Percentiles rank a stretch among this genome's conserved stretches.
Conservation (phyloP, 2,113 vertebrate genomes). For the Gambusia affinis region DNA sequence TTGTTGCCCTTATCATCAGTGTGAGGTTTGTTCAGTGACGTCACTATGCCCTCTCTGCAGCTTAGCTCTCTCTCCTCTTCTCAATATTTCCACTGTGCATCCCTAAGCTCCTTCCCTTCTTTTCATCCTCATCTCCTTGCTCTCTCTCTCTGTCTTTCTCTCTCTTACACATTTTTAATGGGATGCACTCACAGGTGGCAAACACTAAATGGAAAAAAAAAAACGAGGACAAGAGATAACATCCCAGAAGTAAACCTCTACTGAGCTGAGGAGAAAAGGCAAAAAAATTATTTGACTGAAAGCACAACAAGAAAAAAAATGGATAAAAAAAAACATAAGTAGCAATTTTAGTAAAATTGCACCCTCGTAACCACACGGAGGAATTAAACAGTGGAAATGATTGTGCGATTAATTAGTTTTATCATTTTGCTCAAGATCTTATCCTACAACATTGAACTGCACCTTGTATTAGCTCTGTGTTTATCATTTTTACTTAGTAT, state of each 20-base stretch:
- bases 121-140: neutral
- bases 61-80: slow-evolving; percentile 31
- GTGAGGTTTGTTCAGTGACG: slow-evolving; percentile 53
- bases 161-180: slow-evolving; percentile 9
- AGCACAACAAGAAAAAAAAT: no score
- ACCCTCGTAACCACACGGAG: no score
- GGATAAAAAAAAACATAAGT: no score
- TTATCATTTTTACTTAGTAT: neutral
- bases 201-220: slow-evolving; percentile 20
- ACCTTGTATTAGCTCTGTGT: no score
- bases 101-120: neutral
- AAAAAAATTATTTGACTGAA: no score
- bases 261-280: no score
- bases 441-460: neutral
- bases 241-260: no score
- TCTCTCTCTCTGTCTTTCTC: neutral
- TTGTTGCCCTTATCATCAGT: slow-evolving; percentile 66
- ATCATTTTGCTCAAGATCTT: neutral
- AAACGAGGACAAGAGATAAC: slow-evolving; percentile 7
- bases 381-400: no score
- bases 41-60: slow-evolving; percentile 33
- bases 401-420: no score
- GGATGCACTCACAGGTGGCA: slow-evolving; percentile 30
- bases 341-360: no score
- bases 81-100: slow-evolving; percentile 25